Evolutionary conservation across 2,113 vertebrate species (phyloP).

Genomic region (Apistogramma diplotaenia): DNA sequence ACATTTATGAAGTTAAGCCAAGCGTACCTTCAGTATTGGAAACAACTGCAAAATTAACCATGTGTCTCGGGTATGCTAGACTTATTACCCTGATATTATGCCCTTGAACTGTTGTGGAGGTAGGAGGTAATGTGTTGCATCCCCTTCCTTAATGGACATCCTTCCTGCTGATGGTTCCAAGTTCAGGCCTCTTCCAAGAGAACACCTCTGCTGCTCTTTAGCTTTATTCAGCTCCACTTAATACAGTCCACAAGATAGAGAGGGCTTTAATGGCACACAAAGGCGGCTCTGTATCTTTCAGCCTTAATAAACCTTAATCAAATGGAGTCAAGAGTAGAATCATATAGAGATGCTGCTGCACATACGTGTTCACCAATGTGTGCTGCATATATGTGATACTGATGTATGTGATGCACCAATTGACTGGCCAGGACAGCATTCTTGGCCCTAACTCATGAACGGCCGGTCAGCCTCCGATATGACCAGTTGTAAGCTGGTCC

Average conservation of each 20-base stretch:
- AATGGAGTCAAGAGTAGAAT: background rate
- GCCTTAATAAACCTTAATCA: conserved; percentile 29
- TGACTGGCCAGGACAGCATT: background rate
- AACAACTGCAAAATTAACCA: conserved; percentile 9
- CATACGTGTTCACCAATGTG: background rate
- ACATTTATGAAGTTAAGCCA: conserved; percentile 33
- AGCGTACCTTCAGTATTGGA: conserved; percentile 17
- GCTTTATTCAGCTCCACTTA: conserved; percentile 46
- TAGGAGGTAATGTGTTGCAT: conserved; percentile 65
- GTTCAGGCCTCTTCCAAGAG: conserved; percentile 18
- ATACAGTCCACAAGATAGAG: conserved; percentile 14
- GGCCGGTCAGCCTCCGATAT: background rate
- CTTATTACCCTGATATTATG: conserved; percentile 37
- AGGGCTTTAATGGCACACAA: conserved; percentile 19
- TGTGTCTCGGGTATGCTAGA: conserved; percentile 12
- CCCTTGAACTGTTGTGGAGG: conserved; percentile 38
- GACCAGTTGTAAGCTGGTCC: background rate
- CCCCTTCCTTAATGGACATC: conserved; percentile 65
- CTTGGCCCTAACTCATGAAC: background rate
- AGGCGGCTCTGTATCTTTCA: conserved; percentile 12
- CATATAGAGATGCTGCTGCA: background rate
- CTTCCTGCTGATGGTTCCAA: conserved; percentile 61
- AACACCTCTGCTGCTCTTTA: conserved; percentile 29
- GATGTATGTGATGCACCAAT: no score
- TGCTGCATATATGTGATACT: background rate